Evolutionary conservation across 2,797 vertebrate genomes (phyloP).

Genomic region (Enteromius afrohamiltoni): DNA sequence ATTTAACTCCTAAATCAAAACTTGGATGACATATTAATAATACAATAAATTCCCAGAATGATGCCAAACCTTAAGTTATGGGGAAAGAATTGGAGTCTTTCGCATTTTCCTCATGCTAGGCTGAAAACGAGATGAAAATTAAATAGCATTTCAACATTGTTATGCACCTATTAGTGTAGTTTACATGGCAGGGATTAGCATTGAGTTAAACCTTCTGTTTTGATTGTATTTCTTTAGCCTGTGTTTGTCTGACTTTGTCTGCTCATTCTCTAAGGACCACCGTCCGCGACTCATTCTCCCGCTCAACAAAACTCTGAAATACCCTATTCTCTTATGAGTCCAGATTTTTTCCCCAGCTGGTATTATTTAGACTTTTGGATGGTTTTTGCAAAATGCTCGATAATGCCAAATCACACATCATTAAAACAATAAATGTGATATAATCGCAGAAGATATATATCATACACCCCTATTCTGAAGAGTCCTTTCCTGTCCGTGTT

Average conservation of each 20-base stretch:
- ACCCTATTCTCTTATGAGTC: background rate
- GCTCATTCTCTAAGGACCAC: background rate
- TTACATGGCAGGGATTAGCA: background rate
- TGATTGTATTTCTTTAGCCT: background rate
- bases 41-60: background rate
- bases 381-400: no score
- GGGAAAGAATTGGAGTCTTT: background rate
- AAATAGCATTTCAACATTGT: background rate
- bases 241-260: background rate
- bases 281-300: background rate
- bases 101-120: background rate
- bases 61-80: constrained; percentile 3
- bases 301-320: background rate
- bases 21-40: constrained; percentile 10
- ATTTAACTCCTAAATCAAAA: constrained; percentile 15
- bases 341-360: background rate
- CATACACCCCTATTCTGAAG: no score
- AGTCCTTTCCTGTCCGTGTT: no score
- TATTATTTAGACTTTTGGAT: no score
- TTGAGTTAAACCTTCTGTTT: background rate
- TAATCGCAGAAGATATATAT: no score
- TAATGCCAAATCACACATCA: no score
- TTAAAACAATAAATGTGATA: no score
- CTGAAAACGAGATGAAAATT: background rate
- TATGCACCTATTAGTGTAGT: background rate